Percentiles rank a stretch among this genome's conserved stretches.
phyloP scores from a whole-genome alignment of 2,797 vertebrate genomes.

The Huso huso region DNA sequence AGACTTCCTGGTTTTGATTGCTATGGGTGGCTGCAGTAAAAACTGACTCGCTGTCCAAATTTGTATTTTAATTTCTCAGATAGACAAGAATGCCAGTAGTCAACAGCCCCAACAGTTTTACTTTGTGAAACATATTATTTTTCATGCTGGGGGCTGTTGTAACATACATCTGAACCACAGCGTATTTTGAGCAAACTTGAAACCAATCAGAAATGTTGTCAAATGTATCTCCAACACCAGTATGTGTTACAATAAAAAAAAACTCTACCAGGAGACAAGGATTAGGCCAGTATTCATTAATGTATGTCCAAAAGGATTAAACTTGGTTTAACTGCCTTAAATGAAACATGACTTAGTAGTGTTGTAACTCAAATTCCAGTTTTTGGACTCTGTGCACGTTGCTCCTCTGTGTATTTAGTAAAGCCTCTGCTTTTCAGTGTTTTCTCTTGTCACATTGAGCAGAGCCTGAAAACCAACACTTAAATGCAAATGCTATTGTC shows the following conservation, averaged over 20 bases:
- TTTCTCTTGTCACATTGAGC: too few species aligned
- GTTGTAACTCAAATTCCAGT: not conserved
- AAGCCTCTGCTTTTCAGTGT: too few species aligned
- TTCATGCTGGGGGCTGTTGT: too few species aligned
- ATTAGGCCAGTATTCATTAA: not conserved
- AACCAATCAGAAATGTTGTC: not conserved
- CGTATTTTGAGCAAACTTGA: too few species aligned
- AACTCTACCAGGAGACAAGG: slow-evolving; percentile 17
- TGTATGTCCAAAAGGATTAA: not conserved
- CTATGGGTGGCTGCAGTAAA: slow-evolving; percentile 16
- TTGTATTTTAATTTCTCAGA: slow-evolving; percentile 22
- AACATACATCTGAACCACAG: too few species aligned
- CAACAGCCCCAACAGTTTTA: slow-evolving; percentile 5
- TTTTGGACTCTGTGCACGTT: too few species aligned
- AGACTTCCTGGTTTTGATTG: slow-evolving; percentile 25
- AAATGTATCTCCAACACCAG: slow-evolving; percentile 13
- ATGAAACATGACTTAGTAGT: not conserved
- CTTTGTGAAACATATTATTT: too few species aligned
- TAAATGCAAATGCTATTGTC: too few species aligned
- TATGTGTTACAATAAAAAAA: slow-evolving; percentile 32
- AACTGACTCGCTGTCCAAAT: slow-evolving; percentile 23
- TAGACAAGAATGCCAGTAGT: slow-evolving; percentile 18
- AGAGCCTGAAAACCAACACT: too few species aligned
- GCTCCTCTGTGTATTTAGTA: too few species aligned
- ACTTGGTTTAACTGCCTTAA: not conserved